Evolutionary conservation across 2,888 invertebrate species (phyloP), one percentile per base, ranked within the genome.

Genomic region (Yponomeuta sedellus): DNA sequence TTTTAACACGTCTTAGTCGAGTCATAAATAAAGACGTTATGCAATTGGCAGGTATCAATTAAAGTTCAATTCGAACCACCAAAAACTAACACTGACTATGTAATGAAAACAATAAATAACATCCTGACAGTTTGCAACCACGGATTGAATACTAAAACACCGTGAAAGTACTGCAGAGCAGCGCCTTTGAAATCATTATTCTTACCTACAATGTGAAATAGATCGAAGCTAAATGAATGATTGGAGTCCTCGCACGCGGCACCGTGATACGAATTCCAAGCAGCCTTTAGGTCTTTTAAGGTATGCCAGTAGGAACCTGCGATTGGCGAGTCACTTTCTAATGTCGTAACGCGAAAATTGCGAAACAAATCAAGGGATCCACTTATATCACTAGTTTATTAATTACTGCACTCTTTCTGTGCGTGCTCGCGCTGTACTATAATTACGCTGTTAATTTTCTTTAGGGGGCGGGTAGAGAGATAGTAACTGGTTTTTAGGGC

Each of bases 311-410:
- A 83, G 88, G 87, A 86, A 85, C 84, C 79, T 75, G 75, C 76
- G 75, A 70, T 64, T 52, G 28, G 73, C 34, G 71, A 75, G 75
- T 76, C 79, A 85, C 89, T 90, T 90, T 90, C 89, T 88, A 89
- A 84, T 88, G 83, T 72, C 83, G 88, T 86, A 88, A 89, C 78
- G 68, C 74, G 16, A 39, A 12, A 28, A 70, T 88, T 89, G 81
- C 89, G 83, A 84, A 81, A 88, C 77, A 71, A 66, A 76, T 78
- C 78, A 79, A 79, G 81, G 85, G 81, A 78, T 80, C 76, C 79
- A 79, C 77, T 88, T 88, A 89, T 85, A 85, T 88, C 87, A 88
- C 76, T 68, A 70, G 83, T 61, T 19, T 82, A 81, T 86, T 87
- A 88, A 88, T 88, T 87, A 84, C 82, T 75, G 59, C 20, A 25